Evolutionary conservation across 2,113 vertebrate genomes (phyloP).

Genomic region (Ictidomys tridecemlineatus): DNA sequence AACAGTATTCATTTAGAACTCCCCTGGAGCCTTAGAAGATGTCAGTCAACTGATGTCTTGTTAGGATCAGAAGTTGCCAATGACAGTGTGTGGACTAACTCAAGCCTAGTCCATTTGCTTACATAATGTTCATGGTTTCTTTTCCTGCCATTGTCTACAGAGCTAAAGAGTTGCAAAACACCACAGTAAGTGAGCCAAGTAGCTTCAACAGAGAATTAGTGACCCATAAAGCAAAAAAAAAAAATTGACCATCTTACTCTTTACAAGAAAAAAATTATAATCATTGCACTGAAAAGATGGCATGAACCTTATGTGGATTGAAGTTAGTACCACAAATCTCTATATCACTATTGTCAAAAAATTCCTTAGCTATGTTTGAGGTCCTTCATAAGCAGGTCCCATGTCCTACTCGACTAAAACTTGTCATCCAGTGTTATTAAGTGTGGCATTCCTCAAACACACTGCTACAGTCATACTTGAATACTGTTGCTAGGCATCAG

Average conservation of each 20-base stretch:
- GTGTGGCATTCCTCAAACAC: background rate
- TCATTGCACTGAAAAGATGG: background rate
- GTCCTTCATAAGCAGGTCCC: background rate
- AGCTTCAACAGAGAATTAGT: background rate
- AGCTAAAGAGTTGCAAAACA: too few relatives aligned
- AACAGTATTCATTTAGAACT: constrained; percentile 5
- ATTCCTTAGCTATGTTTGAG: background rate
- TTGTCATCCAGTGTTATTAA: background rate
- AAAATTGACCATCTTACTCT: background rate
- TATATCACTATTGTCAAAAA: background rate
- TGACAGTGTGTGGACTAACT: background rate
- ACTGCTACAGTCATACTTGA: background rate
- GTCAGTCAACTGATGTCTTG: constrained; percentile 18
- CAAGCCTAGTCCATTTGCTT: background rate
- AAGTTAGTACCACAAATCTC: background rate
- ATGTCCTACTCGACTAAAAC: background rate
- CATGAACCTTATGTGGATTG: background rate
- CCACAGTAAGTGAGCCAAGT: background rate
- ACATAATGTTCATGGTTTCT: too few relatives aligned
- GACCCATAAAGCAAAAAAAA: background rate
- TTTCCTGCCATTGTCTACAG: too few relatives aligned
- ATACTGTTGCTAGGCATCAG: background rate
- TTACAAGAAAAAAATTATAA: background rate
- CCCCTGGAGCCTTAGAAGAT: background rate
- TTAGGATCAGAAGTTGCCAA: background rate